These are phyloP conservation scores for Cheilosia scutellata DNA, from an alignment of 2,888 invertebrate species.

Conservation along the genomic window DNA sequence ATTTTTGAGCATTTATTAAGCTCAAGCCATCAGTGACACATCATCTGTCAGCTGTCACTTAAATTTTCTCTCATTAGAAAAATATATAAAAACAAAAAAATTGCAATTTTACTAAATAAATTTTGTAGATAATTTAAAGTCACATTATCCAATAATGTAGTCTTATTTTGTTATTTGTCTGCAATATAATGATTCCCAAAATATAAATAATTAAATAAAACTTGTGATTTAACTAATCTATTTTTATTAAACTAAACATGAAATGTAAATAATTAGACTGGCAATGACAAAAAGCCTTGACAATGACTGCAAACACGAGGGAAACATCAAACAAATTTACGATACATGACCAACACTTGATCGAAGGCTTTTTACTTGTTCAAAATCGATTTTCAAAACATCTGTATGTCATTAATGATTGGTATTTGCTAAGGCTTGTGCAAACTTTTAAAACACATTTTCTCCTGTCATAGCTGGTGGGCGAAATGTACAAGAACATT, in stretches of 20 bases:
- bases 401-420: constrained; percentile 1
- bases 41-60: too few species aligned
- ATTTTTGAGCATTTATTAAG: too few species aligned
- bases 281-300: constrained; percentile 20
- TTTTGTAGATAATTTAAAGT: constrained; percentile 6
- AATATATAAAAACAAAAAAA: too few species aligned
- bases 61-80: too few species aligned
- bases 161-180: neutral
- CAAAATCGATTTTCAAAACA: constrained; percentile 10
- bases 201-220: neutral
- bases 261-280: constrained; percentile 2
- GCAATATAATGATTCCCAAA: neutral
- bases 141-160: neutral
- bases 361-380: neutral
- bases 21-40: too few species aligned
- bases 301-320: constrained; percentile 3
- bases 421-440: constrained; percentile 2
- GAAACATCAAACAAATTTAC: neutral
- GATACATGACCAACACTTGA: neutral
- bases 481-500: too few species aligned
- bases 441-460: constrained; percentile 17
- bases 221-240: neutral
- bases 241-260: neutral
- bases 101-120: neutral
- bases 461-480: neutral